Base-by-base conservation (phyloP, 2,797 vertebrate genomes). In the Helostoma temminkii region DNA sequence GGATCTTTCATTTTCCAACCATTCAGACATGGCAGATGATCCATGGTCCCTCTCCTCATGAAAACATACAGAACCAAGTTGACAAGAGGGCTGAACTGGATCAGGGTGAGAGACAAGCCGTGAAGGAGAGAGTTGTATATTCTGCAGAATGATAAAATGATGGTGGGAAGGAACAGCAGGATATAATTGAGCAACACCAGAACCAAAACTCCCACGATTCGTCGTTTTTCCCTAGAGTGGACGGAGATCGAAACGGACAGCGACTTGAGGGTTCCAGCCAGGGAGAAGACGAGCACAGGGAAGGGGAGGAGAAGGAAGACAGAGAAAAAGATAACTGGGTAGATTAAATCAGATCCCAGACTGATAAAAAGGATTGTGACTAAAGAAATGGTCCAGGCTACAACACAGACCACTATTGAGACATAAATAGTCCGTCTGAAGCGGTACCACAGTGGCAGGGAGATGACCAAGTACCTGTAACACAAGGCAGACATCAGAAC, bases 361-460 rank as follows among this genome's bases (percentile, higher is more conserved):
- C 41, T 42, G 41, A 42, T 42, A 19, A 19, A 42, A 9, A 42
- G 41, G 41, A 9, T 42, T n/a, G 41, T 9, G 41, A 42, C 41
- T 10, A 42, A 19, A 42, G 41, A 42, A 1, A 42, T 18, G 7
- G 8, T 10, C 76, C 80, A 79, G 52, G 73, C 22, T 6, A 8
- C 0, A 0, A 43, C 47, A n/a, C 64, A 75, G 16, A 5, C 30
- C 18, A 16, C 5, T 24, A 66, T 6, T 1, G 52, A n/a, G 2
- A 3, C 0, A 32, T 66, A 72, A 18, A 58, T 50, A 0, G 15
- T 58, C 24, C 50, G 19, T 43, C 26, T 62, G 0, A 46, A 0
- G 74, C 21, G 47, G 60, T 76, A 69, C 76, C 64, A 79, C 46
- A 78, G 2, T 6, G 75, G 80, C n/a, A 0, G 15, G 47, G n/a